Evolutionary conservation across 2,797 vertebrate species (phyloP).

Genomic region (Ciconia nigra): DNA sequence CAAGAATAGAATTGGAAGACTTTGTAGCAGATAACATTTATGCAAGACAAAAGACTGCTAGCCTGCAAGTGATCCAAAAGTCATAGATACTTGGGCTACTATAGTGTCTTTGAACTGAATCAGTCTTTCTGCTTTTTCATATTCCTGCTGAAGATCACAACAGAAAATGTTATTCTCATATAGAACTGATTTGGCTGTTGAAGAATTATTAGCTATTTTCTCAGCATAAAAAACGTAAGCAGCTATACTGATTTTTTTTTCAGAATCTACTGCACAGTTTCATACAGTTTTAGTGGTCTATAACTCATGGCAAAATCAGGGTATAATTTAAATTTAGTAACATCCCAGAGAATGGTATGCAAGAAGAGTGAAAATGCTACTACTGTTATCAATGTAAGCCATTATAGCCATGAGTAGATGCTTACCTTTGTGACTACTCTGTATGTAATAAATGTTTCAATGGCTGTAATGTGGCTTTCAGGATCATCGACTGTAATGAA

Average conservation of each 20-base stretch:
- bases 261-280: neutral
- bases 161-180: neutral
- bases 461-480: conserved; percentile 91
- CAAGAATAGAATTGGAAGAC: neutral
- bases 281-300: neutral
- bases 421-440: conserved; percentile 89
- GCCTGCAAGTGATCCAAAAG: neutral
- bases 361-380: neutral
- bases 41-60: neutral
- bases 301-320: neutral
- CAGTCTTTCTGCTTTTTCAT: neutral
- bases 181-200: neutral
- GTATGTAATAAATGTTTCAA: conserved; percentile 95
- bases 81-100: neutral
- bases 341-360: neutral
- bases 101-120: neutral
- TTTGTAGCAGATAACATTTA: neutral
- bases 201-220: neutral
- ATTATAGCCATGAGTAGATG: neutral
- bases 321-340: neutral
- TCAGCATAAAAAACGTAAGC: neutral
- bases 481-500: conserved; percentile 92
- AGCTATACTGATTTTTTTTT: fast-evolving
- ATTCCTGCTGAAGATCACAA: neutral
- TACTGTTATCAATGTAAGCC: neutral